phyloP scores from a whole-genome alignment of 1,140 invertebrate genomes.

The Zaprionus kolodkinae region DNA sequence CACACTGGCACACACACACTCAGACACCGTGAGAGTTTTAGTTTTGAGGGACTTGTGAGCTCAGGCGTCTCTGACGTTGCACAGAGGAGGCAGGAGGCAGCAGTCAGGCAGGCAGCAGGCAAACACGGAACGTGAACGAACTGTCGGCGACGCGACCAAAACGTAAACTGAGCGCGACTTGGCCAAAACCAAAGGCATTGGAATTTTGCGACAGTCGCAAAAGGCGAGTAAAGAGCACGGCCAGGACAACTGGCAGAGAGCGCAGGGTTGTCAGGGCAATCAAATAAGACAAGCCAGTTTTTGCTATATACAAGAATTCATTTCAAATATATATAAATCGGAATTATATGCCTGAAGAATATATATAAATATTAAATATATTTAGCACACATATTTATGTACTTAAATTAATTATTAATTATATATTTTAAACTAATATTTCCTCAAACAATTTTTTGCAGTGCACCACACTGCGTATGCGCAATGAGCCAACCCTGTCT shows the following conservation, averaged over 20 bases:
- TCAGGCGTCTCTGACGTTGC: slow-evolving; percentile 51
- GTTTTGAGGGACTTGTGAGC: slow-evolving; percentile 39
- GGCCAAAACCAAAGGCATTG: slow-evolving; percentile 51
- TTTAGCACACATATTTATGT: neutral
- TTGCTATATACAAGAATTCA: neutral
- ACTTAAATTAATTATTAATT: neutral
- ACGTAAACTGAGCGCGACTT: slow-evolving; percentile 68
- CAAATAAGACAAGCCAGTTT: too few relatives aligned
- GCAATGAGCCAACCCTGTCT: slow-evolving; percentile 42
- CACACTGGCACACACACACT: slow-evolving; percentile 40
- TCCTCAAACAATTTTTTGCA: slow-evolving; percentile 11
- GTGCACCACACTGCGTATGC: slow-evolving; percentile 71
- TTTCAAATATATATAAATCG: too few relatives aligned
- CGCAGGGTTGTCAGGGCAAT: slow-evolving; percentile 41
- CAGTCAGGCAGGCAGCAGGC: slow-evolving; percentile 63
- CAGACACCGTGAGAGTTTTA: slow-evolving; percentile 39
- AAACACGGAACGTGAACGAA: slow-evolving; percentile 52
- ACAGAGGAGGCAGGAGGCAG: too few relatives aligned
- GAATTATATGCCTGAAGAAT: too few relatives aligned
- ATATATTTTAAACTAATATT: neutral
- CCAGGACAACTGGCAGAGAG: slow-evolving; percentile 55
- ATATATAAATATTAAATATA: neutral
- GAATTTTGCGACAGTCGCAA: slow-evolving; percentile 66
- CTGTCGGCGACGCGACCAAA: slow-evolving; percentile 76
- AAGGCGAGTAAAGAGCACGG: slow-evolving; percentile 42